These are phyloP conservation scores for Mixornis gularis DNA, from an alignment of 2,113 vertebrate species.

Conservation along the genomic window DNA sequence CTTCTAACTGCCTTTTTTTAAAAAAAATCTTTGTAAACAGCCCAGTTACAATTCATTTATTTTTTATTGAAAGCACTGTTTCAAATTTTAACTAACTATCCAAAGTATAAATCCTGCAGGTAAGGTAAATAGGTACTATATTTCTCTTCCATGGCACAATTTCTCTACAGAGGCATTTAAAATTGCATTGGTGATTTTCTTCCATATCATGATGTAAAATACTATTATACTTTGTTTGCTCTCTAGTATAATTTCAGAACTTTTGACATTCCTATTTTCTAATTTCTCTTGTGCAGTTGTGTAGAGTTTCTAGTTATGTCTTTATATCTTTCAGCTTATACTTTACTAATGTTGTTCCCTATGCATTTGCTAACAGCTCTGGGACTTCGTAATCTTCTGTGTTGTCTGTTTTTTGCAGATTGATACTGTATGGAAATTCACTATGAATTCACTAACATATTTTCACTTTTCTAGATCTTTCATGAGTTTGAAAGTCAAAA, in stretches of 20 bases:
- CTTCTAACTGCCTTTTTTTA: background rate
- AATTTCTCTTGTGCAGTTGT: background rate
- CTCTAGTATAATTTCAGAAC: background rate
- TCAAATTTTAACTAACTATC: background rate
- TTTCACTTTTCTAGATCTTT: background rate
- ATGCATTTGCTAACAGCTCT: background rate
- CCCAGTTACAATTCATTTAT: background rate
- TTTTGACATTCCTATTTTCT: background rate
- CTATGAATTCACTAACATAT: background rate
- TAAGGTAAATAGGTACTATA: background rate
- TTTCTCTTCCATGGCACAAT: background rate
- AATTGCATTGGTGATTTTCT: background rate
- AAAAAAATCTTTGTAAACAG: background rate
- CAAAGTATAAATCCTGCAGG: background rate
- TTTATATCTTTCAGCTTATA: background rate
- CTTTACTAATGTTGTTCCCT: background rate
- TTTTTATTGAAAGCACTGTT: background rate
- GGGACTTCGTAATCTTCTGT: background rate
- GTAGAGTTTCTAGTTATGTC: background rate
- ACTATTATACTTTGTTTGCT: background rate
- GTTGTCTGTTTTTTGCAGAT: background rate
- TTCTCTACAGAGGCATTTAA: background rate
- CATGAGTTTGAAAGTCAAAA: background rate
- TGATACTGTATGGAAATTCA: background rate
- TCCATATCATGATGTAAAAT: background rate